Conservation (phyloP, 2,113 vertebrate genomes). For the Bungarus multicinctus region DNA sequence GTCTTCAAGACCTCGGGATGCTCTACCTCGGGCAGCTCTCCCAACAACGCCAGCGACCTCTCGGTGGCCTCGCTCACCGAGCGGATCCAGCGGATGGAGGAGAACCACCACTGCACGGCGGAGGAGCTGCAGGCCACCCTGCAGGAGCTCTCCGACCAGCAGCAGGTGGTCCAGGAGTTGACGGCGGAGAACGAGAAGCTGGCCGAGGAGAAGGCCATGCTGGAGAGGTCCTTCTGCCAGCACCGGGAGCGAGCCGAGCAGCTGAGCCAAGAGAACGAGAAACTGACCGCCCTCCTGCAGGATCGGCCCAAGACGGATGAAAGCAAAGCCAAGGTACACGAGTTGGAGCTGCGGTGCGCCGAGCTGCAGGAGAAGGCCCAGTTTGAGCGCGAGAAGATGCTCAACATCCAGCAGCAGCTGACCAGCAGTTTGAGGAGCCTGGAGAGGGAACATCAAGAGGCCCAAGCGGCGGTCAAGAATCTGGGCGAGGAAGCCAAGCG, state of each 20-base stretch:
- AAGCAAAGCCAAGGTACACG: conserved; percentile 70
- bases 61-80: conserved; percentile 87
- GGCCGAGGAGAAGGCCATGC: conserved; percentile 82
- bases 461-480: conserved; percentile 70
- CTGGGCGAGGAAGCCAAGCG: conserved; percentile 81
- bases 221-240: conserved; percentile 89
- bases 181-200: conserved; percentile 92
- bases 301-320: conserved; percentile 80
- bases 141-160: conserved; percentile 92
- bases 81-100: conserved; percentile 94
- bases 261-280: conserved; percentile 87
- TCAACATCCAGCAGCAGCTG: conserved; percentile 94
- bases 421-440: conserved; percentile 85
- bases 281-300: conserved; percentile 77
- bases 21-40: conserved; percentile 66
- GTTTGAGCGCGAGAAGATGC: conserved; percentile 92
- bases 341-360: conserved; percentile 84
- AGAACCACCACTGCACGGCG: conserved; percentile 91
- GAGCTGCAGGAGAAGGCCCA: conserved; percentile 86
- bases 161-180: conserved; percentile 93
- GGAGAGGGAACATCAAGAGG: conserved; percentile 87
- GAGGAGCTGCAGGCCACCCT: conserved; percentile 95
- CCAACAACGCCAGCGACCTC: conserved; percentile 68
- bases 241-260: conserved; percentile 88
- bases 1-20: conserved; percentile 67